These are phyloP conservation scores for Volucella bombylans DNA, from an alignment of 2,888 invertebrate species.

Conservation along the genomic window DNA sequence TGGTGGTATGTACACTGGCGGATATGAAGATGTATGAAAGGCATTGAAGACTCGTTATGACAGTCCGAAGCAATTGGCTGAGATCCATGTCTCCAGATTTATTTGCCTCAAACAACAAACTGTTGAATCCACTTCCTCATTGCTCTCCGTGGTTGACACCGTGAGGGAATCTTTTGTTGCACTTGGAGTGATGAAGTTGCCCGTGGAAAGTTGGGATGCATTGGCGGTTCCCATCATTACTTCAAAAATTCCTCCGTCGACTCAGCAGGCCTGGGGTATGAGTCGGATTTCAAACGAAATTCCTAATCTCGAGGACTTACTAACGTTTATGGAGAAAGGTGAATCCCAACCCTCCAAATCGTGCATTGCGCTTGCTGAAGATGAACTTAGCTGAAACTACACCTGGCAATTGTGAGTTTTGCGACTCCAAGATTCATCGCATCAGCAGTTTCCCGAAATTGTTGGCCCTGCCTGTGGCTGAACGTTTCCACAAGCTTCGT, in stretches of 20 bases:
- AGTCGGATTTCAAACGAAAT: slow-evolving; percentile 4
- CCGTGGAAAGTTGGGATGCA: no score
- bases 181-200: slow-evolving; percentile 27
- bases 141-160: slow-evolving; percentile 38
- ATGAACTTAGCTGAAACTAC: no score
- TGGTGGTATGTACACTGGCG: no score
- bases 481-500: slow-evolving; percentile 29
- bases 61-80: no score
- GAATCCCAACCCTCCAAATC: slow-evolving; percentile 3
- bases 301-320: slow-evolving; percentile 24
- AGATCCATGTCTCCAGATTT: no score
- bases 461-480: slow-evolving; percentile 10
- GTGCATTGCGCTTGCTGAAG: neutral
- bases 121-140: no score
- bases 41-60: no score
- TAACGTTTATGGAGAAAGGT: slow-evolving; percentile 33
- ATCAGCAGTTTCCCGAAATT: neutral
- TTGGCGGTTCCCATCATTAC: slow-evolving; percentile 40
- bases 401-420: slow-evolving; percentile 7
- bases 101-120: neutral
- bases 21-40: no score
- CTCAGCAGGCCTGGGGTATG: slow-evolving; percentile 36
- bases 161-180: slow-evolving; percentile 55
- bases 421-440: neutral
- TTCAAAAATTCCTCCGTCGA: slow-evolving; percentile 29